Evolutionary conservation across 2,797 vertebrate genomes (phyloP).

Genomic region (Scolopax bukidnonensis): DNA sequence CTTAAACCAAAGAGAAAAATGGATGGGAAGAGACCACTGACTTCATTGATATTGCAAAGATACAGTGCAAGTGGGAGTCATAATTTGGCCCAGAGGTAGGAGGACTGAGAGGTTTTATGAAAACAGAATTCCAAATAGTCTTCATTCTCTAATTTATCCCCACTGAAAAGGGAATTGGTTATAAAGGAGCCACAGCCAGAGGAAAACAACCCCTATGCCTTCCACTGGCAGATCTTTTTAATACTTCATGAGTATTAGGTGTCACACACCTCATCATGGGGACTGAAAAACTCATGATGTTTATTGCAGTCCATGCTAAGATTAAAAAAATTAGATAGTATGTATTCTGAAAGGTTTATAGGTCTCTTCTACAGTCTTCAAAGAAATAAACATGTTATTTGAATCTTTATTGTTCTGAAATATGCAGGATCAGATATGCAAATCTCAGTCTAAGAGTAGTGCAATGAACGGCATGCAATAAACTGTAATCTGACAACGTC

Average conservation of each 20-base stretch:
- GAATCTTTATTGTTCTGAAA: neutral
- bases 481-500: neutral
- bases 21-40: neutral
- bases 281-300: neutral
- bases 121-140: neutral
- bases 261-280: neutral
- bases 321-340: neutral
- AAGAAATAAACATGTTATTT: neutral
- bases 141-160: neutral
- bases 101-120: neutral
- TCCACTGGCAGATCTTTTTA: neutral
- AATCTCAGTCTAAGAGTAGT: neutral
- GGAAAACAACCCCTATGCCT: neutral
- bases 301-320: neutral
- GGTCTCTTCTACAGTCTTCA: neutral
- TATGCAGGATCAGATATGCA: neutral
- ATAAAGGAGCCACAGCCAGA: neutral
- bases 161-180: neutral
- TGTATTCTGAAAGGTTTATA: neutral
- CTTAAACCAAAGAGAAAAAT: neutral
- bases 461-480: neutral
- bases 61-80: neutral
- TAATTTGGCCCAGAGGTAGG: neutral
- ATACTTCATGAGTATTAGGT: neutral
- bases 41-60: neutral